Conservation (phyloP, 92 coral and sea anemone species). For the Epizoanthus rinbou region DNA sequence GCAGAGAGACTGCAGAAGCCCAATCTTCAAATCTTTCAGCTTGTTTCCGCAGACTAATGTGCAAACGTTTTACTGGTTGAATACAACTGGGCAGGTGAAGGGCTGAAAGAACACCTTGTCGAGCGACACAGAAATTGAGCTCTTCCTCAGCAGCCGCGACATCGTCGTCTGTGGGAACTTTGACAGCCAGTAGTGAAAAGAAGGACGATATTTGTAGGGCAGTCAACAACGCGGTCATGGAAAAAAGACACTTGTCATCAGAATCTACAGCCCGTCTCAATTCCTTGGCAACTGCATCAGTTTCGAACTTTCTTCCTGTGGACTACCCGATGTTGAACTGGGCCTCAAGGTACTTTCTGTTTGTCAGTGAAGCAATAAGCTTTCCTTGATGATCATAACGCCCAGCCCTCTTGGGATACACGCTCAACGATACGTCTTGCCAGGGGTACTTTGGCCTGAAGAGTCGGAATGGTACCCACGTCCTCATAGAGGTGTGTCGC, state of each 20-base stretch:
- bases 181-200: not conserved
- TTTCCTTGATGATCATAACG: constrained; percentile 40
- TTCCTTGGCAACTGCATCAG: constrained; percentile 49
- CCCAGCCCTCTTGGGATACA: constrained; percentile 50
- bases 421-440: no score
- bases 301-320: constrained; percentile 51
- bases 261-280: constrained; percentile 47
- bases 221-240: constrained; percentile 43
- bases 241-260: constrained; percentile 50
- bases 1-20: no score
- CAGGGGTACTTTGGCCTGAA: constrained; percentile 19
- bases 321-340: constrained; percentile 58
- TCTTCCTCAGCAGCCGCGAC: not conserved
- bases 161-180: not conserved
- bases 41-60: no score
- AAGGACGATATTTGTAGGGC: constrained; percentile 42
- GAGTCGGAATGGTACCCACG: constrained; percentile 39
- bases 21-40: no score
- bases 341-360: constrained; percentile 34
- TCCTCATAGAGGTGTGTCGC: constrained; percentile 46
- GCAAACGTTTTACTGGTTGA: no score
- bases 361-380: constrained; percentile 50
- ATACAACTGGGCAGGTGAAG: no score
- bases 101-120: not conserved
- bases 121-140: not conserved